Evolutionary conservation across 2,888 invertebrate genomes (phyloP).

Genomic region (Mythimna loreyi): DNA sequence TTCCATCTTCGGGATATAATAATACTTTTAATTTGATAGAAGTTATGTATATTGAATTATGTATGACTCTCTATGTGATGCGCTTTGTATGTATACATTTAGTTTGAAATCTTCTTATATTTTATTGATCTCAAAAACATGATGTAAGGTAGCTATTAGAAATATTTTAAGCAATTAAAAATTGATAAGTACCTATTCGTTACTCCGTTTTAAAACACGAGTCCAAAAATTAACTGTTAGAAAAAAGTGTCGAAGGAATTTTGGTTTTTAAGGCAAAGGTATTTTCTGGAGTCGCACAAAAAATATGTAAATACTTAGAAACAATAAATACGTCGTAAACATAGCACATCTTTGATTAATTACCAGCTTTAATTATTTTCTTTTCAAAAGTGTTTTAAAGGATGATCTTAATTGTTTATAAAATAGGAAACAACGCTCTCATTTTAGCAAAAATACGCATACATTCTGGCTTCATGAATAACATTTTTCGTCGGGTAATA

Average conservation of each 20-base stretch:
- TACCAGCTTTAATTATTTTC: not conserved
- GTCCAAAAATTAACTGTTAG: not conserved
- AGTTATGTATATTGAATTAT: not conserved
- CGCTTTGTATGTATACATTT: not conserved
- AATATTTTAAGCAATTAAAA: not conserved
- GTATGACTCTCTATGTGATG: not conserved
- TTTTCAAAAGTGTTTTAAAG: not conserved
- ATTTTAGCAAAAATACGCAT: not conserved
- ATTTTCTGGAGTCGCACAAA: too few relatives aligned
- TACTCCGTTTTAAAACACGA: too few relatives aligned
- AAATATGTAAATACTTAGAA: constrained; percentile 1
- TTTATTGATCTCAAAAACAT: constrained; percentile 25
- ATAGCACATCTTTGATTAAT: constrained; percentile 3
- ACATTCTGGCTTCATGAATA: too few relatives aligned
- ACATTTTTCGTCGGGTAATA: too few relatives aligned
- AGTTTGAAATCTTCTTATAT: not conserved
- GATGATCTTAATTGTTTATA: not conserved
- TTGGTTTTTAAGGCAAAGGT: not conserved
- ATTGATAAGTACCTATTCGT: too few relatives aligned
- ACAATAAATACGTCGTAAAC: constrained; percentile 15
- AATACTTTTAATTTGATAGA: too few relatives aligned
- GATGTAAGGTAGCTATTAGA: not conserved
- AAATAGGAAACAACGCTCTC: not conserved
- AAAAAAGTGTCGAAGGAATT: not conserved
- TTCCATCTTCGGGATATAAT: too few relatives aligned